Base-by-base conservation (phyloP, 2,797 vertebrate species). In the Gadopsis marmoratus region DNA sequence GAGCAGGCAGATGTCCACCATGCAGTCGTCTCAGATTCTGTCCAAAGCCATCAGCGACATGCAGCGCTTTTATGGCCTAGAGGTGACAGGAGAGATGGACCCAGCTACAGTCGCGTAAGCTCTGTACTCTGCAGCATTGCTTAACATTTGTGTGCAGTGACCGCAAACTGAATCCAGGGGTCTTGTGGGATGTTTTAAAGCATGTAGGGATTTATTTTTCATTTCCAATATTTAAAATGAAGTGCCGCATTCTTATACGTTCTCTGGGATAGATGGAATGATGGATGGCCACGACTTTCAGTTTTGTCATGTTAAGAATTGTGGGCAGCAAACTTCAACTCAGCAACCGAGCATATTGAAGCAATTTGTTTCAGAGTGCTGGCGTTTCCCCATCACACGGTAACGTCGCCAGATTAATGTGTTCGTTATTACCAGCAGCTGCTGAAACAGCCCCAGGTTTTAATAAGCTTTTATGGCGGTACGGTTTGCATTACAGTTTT, bases 1-100 rank as follows among this genome's bases (percentile, higher is more conserved):
- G 60, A 97, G 95, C 87, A 94, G 94, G 41, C 96, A 97, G 89
- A 97, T 97, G 97, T 99, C 98, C 92, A 98, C 97, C 85, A 96
- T 99, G 96, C 97, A 96, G 90, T 97, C 98, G 0, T 95, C 97
- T 6, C 96, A 97, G 95, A 97, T 96, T 86, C 94, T 99, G 78
- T 96, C 97, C 68, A 94, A 94, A 0, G 97, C 98, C 63, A 93
- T 99, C 0, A 89, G 96, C 0, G 96, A 98, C 89, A 99, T 99
- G 98, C 98, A 99, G 91, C 95, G 92, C 47, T 97, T 99, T 88
- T 99, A 99, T 0, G 96, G 97, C 59, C 96, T 99, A 81, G 82
- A 96, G 0, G 94, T 97, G 87, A 99, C 97, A 0, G 97, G 98
- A 0, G 76, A 95, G 79, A 93, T 97, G 79, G 96, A 99, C 0